Base-by-base conservation (phyloP, 2,797 vertebrate species). In the Lepilemur septentrionalis region DNA sequence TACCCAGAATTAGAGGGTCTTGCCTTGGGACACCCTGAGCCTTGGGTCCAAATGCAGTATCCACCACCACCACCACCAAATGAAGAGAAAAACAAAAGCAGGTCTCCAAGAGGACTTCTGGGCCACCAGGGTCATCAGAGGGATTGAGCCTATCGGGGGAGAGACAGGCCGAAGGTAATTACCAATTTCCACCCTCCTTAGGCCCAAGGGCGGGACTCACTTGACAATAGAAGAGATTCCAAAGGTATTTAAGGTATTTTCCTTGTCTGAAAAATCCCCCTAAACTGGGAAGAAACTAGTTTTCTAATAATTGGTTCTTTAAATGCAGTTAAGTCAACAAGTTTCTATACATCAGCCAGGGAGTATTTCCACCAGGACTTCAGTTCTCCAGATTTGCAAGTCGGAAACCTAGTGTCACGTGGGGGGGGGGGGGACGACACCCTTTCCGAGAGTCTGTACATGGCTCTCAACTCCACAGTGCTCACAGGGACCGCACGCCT, bases 301-400 rank as follows among this genome's bases (percentile, higher is more conserved):
- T 55, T 82, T 61, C 41, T 70, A 75, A 82, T n/a, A 23, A 75
- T 13, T 22, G 5, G 23, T 52, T 97, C 97, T 97, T 94, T 96
- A 97, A 97, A 87, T 89, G 35, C 96, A 97, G 95, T 97, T 96
- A 97, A 95, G 94, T 95, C 7, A 93, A 97, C 84, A 72, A 48
- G 93, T 95, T 96, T 97, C 95, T 95, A 76, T 0, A 7, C 25
- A 85, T 46, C 89, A 79, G 59, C 38, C 59, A 95, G 78, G 95
- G 96, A 94, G 0, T 55, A 76, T 96, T 94, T 98, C 97, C 97
- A 97, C 97, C 97, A 97, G 95, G 96, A 96, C 97, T 97, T 96
- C 94, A 97, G 95, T 59, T 9, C 83, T 85, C 96, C 95, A 94
- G 92, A 98, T 98, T 93, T 98, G 95, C 98, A 98, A 98, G 98